phyloP scores from a whole-genome alignment of 2,113 vertebrate species.

The Tenrec ecaudatus region DNA sequence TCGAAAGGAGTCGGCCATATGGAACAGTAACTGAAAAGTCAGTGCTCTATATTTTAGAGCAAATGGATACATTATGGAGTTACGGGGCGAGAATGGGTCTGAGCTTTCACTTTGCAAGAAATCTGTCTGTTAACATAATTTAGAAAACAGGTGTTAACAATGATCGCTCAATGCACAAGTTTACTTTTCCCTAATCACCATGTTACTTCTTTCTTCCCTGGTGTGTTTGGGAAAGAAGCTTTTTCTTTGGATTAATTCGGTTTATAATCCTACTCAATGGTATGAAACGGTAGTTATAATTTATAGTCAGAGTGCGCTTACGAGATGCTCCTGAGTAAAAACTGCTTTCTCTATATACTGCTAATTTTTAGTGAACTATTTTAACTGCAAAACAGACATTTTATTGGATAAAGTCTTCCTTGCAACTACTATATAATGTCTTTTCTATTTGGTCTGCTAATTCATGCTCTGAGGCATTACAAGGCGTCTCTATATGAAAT shows the following conservation, averaged over 20 bases:
- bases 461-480: not conserved
- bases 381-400: constrained; percentile 10
- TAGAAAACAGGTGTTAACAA: constrained; percentile 50
- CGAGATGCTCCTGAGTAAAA: constrained; percentile 59
- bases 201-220: constrained; percentile 50
- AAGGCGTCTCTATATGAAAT: not conserved
- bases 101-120: constrained; percentile 35
- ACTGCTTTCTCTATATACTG: constrained; percentile 32
- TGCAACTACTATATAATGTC: not conserved
- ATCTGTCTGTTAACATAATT: constrained; percentile 39
- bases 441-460: constrained; percentile 23
- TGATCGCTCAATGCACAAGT: not conserved
- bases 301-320: constrained; percentile 61
- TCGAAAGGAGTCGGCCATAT: constrained; percentile 55
- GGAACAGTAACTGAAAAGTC: constrained; percentile 68
- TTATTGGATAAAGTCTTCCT: constrained; percentile 34
- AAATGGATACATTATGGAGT: constrained; percentile 51
- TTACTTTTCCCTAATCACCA: constrained; percentile 38
- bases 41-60: constrained; percentile 18
- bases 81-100: not conserved
- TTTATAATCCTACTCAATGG: constrained; percentile 53
- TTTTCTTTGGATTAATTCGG: constrained; percentile 64
- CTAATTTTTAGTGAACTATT: constrained; percentile 58
- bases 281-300: constrained; percentile 58
- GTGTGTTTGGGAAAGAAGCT: constrained; percentile 18